Conservation (phyloP, 2,888 invertebrate species). For the Acleris laterana region DNA sequence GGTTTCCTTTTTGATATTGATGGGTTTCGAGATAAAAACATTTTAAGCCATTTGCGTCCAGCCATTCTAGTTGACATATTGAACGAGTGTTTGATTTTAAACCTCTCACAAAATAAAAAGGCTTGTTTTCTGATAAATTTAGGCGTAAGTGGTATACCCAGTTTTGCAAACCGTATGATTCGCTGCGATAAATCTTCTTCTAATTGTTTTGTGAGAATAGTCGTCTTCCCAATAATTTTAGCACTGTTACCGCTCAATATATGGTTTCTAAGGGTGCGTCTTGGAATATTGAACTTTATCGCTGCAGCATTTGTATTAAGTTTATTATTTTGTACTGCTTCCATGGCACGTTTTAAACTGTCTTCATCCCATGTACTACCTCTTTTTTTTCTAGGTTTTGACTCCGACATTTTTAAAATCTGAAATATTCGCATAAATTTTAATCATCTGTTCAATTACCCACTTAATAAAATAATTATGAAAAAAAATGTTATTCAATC, state of each 20-base stretch:
- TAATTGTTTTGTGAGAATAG: constrained; percentile 43
- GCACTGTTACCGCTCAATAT: constrained; percentile 40
- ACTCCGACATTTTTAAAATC: too few species aligned
- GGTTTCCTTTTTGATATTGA: constrained; percentile 38
- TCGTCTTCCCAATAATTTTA: constrained; percentile 42
- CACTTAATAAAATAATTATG: too few species aligned
- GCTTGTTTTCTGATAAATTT: constrained; percentile 42
- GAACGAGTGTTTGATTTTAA: constrained; percentile 20
- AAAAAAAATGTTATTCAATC: too few species aligned
- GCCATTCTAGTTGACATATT: constrained; percentile 11
- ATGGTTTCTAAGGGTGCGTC: constrained; percentile 47
- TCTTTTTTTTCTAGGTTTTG: too few species aligned
- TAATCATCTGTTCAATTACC: too few species aligned
- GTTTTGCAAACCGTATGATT: constrained; percentile 46
- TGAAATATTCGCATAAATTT: too few species aligned
- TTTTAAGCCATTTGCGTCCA: constrained; percentile 27
- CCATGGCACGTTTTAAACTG: constrained; percentile 43
- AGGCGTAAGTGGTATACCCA: constrained; percentile 46
- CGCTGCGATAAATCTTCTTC: constrained; percentile 45
- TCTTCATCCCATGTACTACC: constrained; percentile 37
- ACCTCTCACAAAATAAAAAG: constrained; percentile 28
- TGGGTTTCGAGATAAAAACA: constrained; percentile 30
- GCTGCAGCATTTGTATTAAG: constrained; percentile 44
- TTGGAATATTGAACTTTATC: constrained; percentile 43
- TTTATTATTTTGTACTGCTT: constrained; percentile 45